Evolutionary conservation across 2,888 invertebrate genomes (phyloP), one percentile per base, ranked within the genome.

Genomic region (Shargacucullia verbasci): DNA sequence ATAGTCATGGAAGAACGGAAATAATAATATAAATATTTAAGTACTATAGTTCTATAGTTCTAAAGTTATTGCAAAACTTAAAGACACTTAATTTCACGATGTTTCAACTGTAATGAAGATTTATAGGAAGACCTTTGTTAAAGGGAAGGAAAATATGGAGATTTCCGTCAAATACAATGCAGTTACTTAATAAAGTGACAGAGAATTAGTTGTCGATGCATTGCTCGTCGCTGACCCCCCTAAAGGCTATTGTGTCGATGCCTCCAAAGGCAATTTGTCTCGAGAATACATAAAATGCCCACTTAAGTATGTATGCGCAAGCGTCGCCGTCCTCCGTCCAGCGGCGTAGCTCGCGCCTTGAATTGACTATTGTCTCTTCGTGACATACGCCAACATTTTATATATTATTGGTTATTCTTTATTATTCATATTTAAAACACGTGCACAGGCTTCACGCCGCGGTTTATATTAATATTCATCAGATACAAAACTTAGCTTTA

Each of bases 201-300:
- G 44, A 58, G 68, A 67, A 46, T 67, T 63, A 73, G 61, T 83
- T 83, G 72, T 70, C 52, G 62, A 88, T 89, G 84, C 84, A 76
- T 59, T 67, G 64, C 73, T 64, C 68, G 85, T 73, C 59, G 59
- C 54, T 59, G 76, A 66, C 75, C 66, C 61, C 55, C 52, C 58
- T 45, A 61, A 79, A 83, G 83, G 77, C 80, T 74, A 84, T 86
- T 87, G 86, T 86, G 70, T 78, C 59, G 71, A 73, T 55, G 72
- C 66, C 66, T 70, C 53, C 60, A 67, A 89, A 87, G 87, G 86
- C 85, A 86, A 88, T 91, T 90, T 91, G 85, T 89, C 80, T 77
- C 72, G 66, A 77, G 88, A 88, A 90, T 89, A 89, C 86, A 84
- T 83, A 87, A 88, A 71, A 60, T 62, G 46, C 45, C 55, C 81